Base-by-base conservation (phyloP, 2,113 vertebrate species). In the Xiphophorus maculatus region DNA sequence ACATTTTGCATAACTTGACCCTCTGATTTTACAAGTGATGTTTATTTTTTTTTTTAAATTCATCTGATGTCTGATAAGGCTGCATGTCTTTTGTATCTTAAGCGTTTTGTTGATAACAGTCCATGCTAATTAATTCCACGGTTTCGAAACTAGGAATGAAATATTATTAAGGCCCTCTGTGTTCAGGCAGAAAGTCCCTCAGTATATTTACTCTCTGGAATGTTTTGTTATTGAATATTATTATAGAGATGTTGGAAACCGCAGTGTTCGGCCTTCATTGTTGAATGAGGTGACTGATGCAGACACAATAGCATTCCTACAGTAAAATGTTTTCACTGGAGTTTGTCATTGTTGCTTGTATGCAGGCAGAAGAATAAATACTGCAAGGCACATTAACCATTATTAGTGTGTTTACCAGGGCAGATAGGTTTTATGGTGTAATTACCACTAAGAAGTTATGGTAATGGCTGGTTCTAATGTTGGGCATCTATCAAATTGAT, bases 361-460 rank as follows among this genome's bases (percentile, higher is more conserved):
- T 37, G 66, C 64, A 37, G 73, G 69, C 66, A 68, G 80, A 71
- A 72, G 64, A 83, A 87, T 62, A 72, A 83, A 66, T 37, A 72
- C 79, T 75, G 74, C 63, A 10, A 17, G 82, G 66, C 72, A 81
- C 81, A 89, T 88, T 91, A 84, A 91, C 89, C 90, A 88, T 91
- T 86, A 87, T 91, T 90, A 90, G 77, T 5, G 22, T 51, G 37
- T 68, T 87, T 85, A 80, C 73, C 73, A 70, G 69, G 66, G 66
- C 71, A 82, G 71, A 73, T 83, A 14, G 27, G 8, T 76, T 81
- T 81, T 88, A 84, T 80, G 37, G 66, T 73, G 84, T 91, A 87
- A 91, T 92, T 88, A 91, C 81, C 62, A 40, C 64, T 60, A 58
- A 81, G 82, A 85, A 91, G 88, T 83, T 80, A 89, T 87, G 81